Evolutionary conservation across 1,140 invertebrate genomes (phyloP).

Genomic region (Ericerus pela): DNA sequence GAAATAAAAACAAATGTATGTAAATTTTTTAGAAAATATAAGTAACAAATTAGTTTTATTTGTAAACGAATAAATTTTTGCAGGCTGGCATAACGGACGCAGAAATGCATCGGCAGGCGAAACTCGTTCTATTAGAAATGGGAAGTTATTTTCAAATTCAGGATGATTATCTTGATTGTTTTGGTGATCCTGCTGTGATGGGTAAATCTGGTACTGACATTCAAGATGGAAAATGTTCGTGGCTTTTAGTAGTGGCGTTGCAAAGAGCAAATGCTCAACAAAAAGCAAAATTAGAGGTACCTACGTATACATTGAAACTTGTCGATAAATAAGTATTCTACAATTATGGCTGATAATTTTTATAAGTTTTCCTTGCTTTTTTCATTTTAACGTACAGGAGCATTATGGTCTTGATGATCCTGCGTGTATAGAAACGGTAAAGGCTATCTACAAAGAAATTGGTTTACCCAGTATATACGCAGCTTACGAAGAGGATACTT

Average conservation of each 20-base stretch:
- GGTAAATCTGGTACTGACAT: conserved; percentile 86
- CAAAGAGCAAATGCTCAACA: conserved; percentile 60
- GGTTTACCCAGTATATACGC: conserved; percentile 58
- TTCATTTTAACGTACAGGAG: conserved; percentile 34
- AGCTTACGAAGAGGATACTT: conserved; percentile 73
- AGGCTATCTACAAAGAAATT: conserved; percentile 63
- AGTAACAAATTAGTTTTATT: neutral
- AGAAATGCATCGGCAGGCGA: conserved; percentile 66
- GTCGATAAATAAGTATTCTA: neutral
- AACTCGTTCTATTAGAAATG: conserved; percentile 80
- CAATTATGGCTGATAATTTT: neutral
- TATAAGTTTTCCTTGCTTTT: neutral
- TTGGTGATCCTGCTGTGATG: conserved; percentile 64
- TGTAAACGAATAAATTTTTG: conserved; percentile 17
- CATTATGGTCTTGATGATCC: conserved; percentile 60
- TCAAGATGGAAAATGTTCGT: conserved; percentile 88
- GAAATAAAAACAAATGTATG: too few relatives aligned
- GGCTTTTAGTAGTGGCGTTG: conserved; percentile 80
- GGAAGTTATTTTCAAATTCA: conserved; percentile 95
- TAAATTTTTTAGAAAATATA: neutral
- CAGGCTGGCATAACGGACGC: conserved; percentile 56
- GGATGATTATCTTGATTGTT: conserved; percentile 92
- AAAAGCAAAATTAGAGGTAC: conserved; percentile 50
- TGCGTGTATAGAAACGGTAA: conserved; percentile 53
- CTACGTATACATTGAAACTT: neutral